These are phyloP conservation scores for Urocitellus parryii DNA, from an alignment of 2,113 vertebrate genomes.

Conservation along the genomic window DNA sequence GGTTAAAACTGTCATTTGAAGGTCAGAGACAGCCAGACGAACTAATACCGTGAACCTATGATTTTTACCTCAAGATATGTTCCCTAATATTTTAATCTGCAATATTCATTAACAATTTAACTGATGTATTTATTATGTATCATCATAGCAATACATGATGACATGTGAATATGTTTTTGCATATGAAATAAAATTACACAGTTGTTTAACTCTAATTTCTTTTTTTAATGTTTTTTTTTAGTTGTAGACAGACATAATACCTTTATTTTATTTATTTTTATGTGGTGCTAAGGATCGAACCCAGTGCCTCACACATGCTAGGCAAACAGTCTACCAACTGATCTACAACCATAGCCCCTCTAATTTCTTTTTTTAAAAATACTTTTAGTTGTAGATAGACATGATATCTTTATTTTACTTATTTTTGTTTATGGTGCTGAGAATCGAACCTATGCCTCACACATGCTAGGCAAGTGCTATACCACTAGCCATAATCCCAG, in stretches of 20 bases:
- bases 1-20: constrained; percentile 29
- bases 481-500: too few species aligned
- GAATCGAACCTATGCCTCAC: too few species aligned
- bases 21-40: background rate
- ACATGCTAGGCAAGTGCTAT: too few species aligned
- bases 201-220: background rate
- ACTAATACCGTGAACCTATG: background rate
- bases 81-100: background rate
- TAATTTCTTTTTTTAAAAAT: background rate
- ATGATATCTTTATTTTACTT: too few species aligned
- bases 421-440: too few species aligned
- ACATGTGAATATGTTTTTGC: constrained; percentile 47
- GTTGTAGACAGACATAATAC: too few species aligned
- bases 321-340: too few species aligned
- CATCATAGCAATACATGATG: background rate
- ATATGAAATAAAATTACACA: constrained; percentile 7
- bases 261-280: too few species aligned
- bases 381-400: too few species aligned
- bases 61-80: constrained; percentile 22
- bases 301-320: too few species aligned
- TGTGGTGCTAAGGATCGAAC: too few species aligned
- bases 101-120: constrained; percentile 46
- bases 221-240: too few species aligned
- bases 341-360: background rate
- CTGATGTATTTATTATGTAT: constrained; percentile 17